These are phyloP conservation scores for Chelonia mydas DNA, from an alignment of 2,797 vertebrate species.

Conservation along the genomic window DNA sequence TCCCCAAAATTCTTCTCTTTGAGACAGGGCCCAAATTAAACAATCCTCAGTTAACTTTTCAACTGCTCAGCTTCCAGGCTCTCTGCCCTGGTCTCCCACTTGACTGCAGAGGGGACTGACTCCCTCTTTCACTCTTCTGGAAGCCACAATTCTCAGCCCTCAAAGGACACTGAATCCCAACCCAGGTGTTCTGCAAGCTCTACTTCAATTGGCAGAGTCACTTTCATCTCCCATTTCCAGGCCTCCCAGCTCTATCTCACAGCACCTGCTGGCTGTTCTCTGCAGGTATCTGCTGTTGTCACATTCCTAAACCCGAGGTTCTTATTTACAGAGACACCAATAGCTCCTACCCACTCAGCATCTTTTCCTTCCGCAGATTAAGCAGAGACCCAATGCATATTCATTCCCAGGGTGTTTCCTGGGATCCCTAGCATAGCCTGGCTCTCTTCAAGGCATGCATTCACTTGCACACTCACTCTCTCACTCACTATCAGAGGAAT, in stretches of 20 bases:
- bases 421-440: no score
- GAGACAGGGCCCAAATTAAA: background rate
- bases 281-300: background rate
- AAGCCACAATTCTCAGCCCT: background rate
- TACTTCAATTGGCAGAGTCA: background rate
- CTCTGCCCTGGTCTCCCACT: background rate
- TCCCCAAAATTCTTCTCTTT: background rate
- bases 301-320: background rate
- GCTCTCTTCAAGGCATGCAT: no score
- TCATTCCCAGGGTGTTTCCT: no score
- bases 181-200: background rate
- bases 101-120: background rate
- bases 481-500: no score
- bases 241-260: background rate
- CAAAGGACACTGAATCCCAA: background rate
- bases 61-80: fast-evolving
- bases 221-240: background rate
- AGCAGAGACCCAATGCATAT: no score
- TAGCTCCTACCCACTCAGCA: no score
- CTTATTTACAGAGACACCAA: background rate
- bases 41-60: background rate
- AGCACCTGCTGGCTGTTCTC: background rate
- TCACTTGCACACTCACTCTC: no score
- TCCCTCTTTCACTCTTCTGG: background rate
- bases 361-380: no score